phyloP scores from a whole-genome alignment of 2,113 vertebrate genomes.

The Trogon surrucura region DNA sequence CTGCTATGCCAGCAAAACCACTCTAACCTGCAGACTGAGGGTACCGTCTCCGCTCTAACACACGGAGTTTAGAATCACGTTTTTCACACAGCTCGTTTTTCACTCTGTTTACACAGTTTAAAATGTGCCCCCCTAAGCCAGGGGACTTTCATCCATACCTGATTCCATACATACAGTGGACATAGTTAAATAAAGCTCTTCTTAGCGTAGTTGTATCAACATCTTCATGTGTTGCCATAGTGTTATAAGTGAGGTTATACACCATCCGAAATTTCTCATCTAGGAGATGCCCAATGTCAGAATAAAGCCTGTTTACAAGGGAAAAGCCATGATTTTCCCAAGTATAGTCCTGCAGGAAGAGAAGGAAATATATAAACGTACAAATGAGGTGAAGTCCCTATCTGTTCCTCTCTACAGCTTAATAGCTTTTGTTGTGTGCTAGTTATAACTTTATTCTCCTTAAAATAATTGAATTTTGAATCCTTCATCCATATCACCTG shows the following conservation, averaged over 20 bases:
- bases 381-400: not conserved
- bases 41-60: not conserved
- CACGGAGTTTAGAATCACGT: not conserved
- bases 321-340: slow-evolving; percentile 90
- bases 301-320: slow-evolving; percentile 87
- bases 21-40: not conserved
- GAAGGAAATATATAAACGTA: not conserved
- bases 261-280: slow-evolving; percentile 88
- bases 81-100: not conserved
- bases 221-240: slow-evolving; percentile 84
- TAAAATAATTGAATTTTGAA: not conserved
- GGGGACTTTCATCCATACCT: slow-evolving; percentile 68
- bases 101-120: not conserved
- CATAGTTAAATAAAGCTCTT: slow-evolving; percentile 88
- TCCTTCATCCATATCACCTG: not conserved
- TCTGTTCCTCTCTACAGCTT: not conserved
- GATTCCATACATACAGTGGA: slow-evolving; percentile 91
- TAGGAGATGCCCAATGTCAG: slow-evolving; percentile 85
- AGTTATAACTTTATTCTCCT: not conserved
- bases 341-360: slow-evolving; percentile 81
- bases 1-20: not conserved
- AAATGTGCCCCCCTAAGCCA: not conserved
- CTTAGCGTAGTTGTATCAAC: slow-evolving; percentile 83
- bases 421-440: not conserved
- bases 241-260: slow-evolving; percentile 86